Base-by-base conservation (phyloP, 2,113 vertebrate species). In the Seriola dumerili region DNA sequence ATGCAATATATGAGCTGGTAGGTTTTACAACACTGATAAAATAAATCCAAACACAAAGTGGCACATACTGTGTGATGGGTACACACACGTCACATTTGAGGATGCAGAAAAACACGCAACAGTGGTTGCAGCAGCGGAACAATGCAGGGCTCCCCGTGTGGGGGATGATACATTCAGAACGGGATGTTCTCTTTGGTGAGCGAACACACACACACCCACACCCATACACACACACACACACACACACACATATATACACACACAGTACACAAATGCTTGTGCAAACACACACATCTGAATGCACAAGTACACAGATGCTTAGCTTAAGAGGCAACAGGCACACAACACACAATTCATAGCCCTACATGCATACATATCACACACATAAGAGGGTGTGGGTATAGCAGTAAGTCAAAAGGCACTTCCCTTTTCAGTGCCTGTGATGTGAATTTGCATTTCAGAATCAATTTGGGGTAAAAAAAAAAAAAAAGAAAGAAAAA, bases 161-260 rank as follows among this genome's bases (percentile, higher is more conserved):
- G 57, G 85, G 76, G 85, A 10, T 72, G 76, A 76, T 44, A 55
- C 76, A 55, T 40, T 50, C 75, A 75, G 84, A 86, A 93, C 89
- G 87, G 88, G 91, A 93, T 91, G 91, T 89, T 85, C 89, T 87
- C 74, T 91, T 82, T 69, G 63, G 64, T 64, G 32, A 17, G 64
- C 40, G 74, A 21, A 46, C 57, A 21, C 48, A 58, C 50, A 65
- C 50, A 68, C 68, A 50, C 72, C 65, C 14, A 81, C 65, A 67
- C 63, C 34, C 42, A 74, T 7, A 63, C 65, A 50, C n/a, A 40
- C 21, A 75, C 54, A 67, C 46, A 57, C 48, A 65, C 40, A 67
- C 68, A 48, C 72, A 70, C 14, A 81, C 65, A 67, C n/a, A n/a
- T n/a, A n/a, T n/a, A 67, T 11, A 63, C 65, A 52, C 34, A 40